Evolutionary conservation across 1,140 invertebrate species (phyloP), one percentile per base, ranked within the genome.

Genomic region (Neuroterus valhalla): DNA sequence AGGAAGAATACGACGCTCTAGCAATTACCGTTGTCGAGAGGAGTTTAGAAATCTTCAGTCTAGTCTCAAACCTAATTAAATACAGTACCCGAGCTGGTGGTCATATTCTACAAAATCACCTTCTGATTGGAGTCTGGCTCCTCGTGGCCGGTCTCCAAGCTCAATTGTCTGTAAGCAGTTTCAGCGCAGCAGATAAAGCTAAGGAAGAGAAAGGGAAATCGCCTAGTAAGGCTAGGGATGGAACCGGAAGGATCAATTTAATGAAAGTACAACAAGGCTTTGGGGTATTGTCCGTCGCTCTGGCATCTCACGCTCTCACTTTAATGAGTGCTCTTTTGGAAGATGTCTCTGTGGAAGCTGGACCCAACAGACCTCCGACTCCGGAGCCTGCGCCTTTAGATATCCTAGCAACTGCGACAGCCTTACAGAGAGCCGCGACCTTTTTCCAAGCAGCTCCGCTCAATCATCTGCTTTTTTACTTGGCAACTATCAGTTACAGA

Each of bases 401-500:
- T 74, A 93, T 94, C 70, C 85, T 91, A 43, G 91, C 91, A 19
- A 90, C 92, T 6, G 92, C 92, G 72, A 92, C 93, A 45, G 94
- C 94, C 11, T 90, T 94, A 70, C 92, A 95, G 81, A 88, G 95
- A 76, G 91, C 94, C 0, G 92, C 92, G 1, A 92, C 93, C 15
- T 91, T 96, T 50, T 90, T 95, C 46, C 90, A 91, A 73, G 91
- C 93, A 38, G 91, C 94, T 26, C 93, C 94, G 55, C 84, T 96
- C 3, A 94, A 94, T 85, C 94, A 97, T 88, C 89, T 98, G 1
- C 89, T 98, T 6, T 96, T 97, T 78, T 96, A 96, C 77, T 85
- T 98, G 46, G 95, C 96, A 8, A 95, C 96, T 3, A 95, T 97
- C 23, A 95, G 95, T 78, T 98, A 98, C 88, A 93, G 96, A 85